Evolutionary conservation across 1,140 invertebrate genomes (phyloP).

Genomic region (Zaprionus camerounensis): DNA sequence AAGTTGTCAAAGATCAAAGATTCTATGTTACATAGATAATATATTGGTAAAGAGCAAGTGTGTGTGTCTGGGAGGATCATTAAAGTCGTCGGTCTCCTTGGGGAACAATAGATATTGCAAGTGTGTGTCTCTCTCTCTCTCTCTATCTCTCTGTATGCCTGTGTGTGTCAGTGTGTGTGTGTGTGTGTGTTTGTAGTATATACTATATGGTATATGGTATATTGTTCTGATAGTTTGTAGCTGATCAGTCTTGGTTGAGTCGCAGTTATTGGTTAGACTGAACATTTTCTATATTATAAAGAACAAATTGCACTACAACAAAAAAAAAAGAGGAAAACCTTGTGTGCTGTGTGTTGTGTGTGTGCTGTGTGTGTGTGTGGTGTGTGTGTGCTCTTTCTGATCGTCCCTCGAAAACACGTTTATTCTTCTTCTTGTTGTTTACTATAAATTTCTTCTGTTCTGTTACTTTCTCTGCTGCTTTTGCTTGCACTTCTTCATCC

Average conservation of each 20-base stretch:
- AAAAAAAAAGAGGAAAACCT: not conserved
- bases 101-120: slow-evolving; percentile 1
- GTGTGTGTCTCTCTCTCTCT: not conserved
- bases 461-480: not conserved
- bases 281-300: slow-evolving; percentile 1
- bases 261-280: slow-evolving; percentile 10
- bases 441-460: not conserved
- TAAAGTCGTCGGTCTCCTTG: not conserved
- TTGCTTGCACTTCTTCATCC: not conserved
- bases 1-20: slow-evolving; percentile 12
- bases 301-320: slow-evolving; percentile 4
- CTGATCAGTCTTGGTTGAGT: slow-evolving; percentile 8
- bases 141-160: not conserved
- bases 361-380: not conserved
- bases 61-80: not conserved
- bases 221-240: slow-evolving; percentile 6
- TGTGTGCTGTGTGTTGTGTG: not conserved
- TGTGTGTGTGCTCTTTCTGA: not conserved
- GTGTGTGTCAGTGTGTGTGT: not conserved
- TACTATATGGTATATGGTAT: slow-evolving; percentile 2
- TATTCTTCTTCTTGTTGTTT: not conserved
- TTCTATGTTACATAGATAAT: slow-evolving; percentile 13
- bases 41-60: slow-evolving; percentile 1
- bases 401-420: slow-evolving; percentile 2
- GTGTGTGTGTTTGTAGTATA: not conserved